Evolutionary conservation across 2,888 invertebrate genomes (phyloP), one percentile per base, ranked within the genome.

Genomic region (Tortricodes alternella): DNA sequence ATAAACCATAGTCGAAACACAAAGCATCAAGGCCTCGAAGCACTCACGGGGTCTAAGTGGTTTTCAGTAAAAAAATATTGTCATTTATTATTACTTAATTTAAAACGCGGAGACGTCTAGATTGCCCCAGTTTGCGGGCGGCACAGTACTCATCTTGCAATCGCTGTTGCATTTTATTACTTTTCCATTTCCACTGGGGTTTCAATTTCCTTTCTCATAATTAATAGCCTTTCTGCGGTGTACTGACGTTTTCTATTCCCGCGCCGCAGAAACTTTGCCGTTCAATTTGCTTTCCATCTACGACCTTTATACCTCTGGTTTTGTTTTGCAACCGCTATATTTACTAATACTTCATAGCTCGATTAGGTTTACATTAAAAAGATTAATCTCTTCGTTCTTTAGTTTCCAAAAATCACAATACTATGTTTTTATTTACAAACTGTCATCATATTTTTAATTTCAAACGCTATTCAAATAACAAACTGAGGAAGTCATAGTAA

Each of bases 131-230:
- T 72, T 72, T 65, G 66, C 66, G n/a, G 61, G 41, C 46, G 35
- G 64, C 27, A 61, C 65, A 55, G 71, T 74, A 83, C 84, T 88
- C 86, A 83, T 87, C 88, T 80, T 76, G 82, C 83, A 85, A 86
- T 86, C 83, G 83, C 82, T 87, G 85, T 87, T 85, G 88, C 88
- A 89, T 90, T 89, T 89, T 89, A 89, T 89, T 90, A 89, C 89
- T 89, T 88, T 89, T 88, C 86, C 84, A 90, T 90, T 89, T 89
- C 89, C 90, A 82, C 78, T 83, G 87, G 83, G 89, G 84, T 87
- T 89, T 89, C 89, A 85, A 89, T 90, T 88, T 89, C 89, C 89
- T 83, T 83, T 83, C 83, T 83, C 80, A 87, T 89, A 89, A 90
- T 89, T 89, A 89, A 89, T 88, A 87, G 87, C 83, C 80, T 86